Evolutionary conservation across 2,888 invertebrate genomes (phyloP).

Genomic region (Chaitophorus viminalis): DNA sequence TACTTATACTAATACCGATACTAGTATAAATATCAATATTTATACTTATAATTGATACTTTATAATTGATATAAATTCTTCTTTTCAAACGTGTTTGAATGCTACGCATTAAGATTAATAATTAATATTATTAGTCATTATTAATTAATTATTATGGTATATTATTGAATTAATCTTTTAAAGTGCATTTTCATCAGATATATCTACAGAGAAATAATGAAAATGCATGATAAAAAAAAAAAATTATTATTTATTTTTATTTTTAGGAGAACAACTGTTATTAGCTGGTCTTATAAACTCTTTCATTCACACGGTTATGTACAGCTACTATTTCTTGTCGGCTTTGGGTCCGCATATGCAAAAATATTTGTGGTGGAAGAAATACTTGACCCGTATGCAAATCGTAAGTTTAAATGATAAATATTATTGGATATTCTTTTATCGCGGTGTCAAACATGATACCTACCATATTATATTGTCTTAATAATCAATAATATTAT

Average conservation of each 20-base stretch:
- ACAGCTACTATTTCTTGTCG: conserved; percentile 70
- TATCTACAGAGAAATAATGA: neutral
- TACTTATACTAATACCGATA: no score
- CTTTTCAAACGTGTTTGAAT: no score
- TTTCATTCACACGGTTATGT: conserved; percentile 70
- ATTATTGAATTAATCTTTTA: no score
- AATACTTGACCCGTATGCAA: conserved; percentile 70
- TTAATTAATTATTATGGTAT: no score
- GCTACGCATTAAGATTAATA: no score
- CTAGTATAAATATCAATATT: no score
- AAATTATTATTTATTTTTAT: neutral
- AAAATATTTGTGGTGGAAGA: conserved; percentile 71
- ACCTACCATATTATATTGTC: neutral
- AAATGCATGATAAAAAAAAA: neutral
- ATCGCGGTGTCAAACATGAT: neutral
- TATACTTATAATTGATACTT: no score
- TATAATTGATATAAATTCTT: no score
- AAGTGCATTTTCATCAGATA: no score
- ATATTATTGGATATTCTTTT: neutral
- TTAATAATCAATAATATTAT: no score
- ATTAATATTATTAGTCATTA: no score
- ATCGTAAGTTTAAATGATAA: conserved; percentile 65
- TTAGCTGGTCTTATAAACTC: conserved; percentile 69
- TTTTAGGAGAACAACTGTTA: conserved; percentile 68
- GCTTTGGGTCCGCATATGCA: conserved; percentile 70